A percentile compares a stretch with the other conserved stretches of the same genome.
These are phyloP conservation scores for Salpingus planirostris DNA, from an alignment of 2,888 invertebrate genomes.

Conservation along the genomic window DNA sequence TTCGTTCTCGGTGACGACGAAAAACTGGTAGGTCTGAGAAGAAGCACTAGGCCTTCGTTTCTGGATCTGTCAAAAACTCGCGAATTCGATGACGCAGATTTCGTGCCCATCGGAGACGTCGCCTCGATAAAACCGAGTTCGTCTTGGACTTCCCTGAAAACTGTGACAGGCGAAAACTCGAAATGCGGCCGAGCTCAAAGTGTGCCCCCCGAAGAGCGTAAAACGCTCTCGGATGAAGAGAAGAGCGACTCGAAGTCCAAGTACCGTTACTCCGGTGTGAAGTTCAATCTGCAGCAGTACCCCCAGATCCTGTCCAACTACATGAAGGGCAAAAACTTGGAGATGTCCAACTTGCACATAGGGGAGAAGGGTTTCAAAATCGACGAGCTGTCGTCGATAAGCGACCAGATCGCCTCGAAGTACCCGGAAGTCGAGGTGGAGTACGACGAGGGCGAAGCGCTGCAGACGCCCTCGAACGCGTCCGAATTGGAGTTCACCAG, in stretches of 20 bases:
- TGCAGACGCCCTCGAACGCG: constrained; percentile 72
- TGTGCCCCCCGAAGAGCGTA: constrained; percentile 29
- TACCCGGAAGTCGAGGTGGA: constrained; percentile 18
- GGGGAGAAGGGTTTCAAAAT: constrained; percentile 47
- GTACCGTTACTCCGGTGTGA: constrained; percentile 61
- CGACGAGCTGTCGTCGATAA: constrained; percentile 16
- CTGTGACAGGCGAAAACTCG: neutral
- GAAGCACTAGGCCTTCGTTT: constrained; percentile 11
- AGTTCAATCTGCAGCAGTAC: constrained; percentile 65
- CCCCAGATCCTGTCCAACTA: constrained; percentile 66
- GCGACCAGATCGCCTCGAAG: constrained; percentile 26
- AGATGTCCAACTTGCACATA: constrained; percentile 52
- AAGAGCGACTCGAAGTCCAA: constrained; percentile 25
- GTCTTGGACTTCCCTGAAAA: constrained; percentile 21
- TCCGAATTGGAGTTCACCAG: constrained; percentile 56
- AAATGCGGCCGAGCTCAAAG: constrained; percentile 28
- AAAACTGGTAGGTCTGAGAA: constrained; percentile 29
- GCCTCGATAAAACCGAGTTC: constrained; percentile 22
- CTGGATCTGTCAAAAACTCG: constrained; percentile 9
- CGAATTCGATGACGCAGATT: constrained; percentile 24
- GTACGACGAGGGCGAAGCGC: constrained; percentile 45
- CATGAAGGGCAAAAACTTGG: constrained; percentile 65
- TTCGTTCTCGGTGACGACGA: constrained; percentile 67
- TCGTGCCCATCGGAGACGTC: constrained; percentile 13
- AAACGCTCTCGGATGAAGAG: constrained; percentile 14